Conservation (phyloP, 2,888 invertebrate genomes). For the Ectemnius continuus region DNA sequence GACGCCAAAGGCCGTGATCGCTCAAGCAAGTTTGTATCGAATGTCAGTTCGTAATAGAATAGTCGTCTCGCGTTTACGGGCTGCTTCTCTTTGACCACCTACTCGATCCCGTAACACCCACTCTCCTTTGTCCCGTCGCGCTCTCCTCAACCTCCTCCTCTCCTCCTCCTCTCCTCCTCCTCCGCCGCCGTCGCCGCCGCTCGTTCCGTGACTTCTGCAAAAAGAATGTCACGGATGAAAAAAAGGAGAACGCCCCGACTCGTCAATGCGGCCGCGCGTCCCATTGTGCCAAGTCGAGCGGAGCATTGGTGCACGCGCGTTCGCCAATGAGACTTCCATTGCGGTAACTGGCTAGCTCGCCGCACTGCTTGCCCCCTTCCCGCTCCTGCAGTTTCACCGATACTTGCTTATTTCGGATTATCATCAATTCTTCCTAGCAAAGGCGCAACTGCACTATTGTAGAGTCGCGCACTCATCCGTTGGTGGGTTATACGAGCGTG, state of each 20-base stretch:
- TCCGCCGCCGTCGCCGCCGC: no score
- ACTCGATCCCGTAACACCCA: slow-evolving; percentile 37
- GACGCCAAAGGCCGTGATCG: slow-evolving; percentile 70
- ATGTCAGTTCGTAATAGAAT: slow-evolving; percentile 76
- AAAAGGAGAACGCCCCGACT: neutral
- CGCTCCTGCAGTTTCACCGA: no score
- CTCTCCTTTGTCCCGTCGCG: slow-evolving; percentile 33
- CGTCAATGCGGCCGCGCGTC: slow-evolving; percentile 13
- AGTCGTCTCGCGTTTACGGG: slow-evolving; percentile 72
- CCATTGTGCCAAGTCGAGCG: slow-evolving; percentile 22
- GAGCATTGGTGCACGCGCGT: neutral
- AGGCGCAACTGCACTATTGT: no score
- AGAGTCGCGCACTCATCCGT: neutral
- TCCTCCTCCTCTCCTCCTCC: neutral
- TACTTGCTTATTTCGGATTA: no score
- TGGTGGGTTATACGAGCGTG: neutral
- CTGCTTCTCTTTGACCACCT: slow-evolving; percentile 66
- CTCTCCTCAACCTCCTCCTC: slow-evolving; percentile 3
- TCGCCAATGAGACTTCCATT: neutral
- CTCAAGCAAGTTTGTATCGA: slow-evolving; percentile 75
- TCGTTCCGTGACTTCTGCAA: neutral
- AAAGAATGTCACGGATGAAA: neutral
- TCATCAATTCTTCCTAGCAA: no score
- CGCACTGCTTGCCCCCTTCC: no score
- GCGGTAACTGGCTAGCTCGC: neutral